These are phyloP conservation scores for Leptocoma aspasia DNA, from an alignment of 2,113 vertebrate species.

Conservation along the genomic window DNA sequence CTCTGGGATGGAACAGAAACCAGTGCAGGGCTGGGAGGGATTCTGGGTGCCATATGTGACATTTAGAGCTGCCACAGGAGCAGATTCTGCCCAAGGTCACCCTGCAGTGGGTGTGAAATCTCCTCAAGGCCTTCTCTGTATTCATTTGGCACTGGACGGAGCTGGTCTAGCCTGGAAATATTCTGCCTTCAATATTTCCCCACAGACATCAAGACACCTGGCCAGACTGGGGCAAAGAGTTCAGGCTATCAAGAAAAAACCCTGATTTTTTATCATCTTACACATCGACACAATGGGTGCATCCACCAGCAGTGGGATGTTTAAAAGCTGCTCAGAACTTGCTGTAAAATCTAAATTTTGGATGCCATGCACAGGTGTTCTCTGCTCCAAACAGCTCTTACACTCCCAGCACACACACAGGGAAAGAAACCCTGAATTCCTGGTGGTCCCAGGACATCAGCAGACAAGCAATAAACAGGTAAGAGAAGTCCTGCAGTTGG, in stretches of 20 bases:
- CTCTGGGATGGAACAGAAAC: background rate
- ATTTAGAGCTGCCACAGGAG: background rate
- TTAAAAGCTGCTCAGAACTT: background rate
- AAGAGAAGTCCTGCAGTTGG: background rate
- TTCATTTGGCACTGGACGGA: background rate
- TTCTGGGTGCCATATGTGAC: background rate
- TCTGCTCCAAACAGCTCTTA: background rate
- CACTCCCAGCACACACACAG: accelerated
- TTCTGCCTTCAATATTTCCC: background rate
- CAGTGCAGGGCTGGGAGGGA: background rate
- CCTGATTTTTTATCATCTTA: background rate
- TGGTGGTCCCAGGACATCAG: background rate
- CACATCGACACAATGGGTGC: background rate
- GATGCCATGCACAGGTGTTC: background rate
- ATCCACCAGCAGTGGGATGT: background rate
- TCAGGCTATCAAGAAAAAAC: background rate
- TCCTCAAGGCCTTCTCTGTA: background rate
- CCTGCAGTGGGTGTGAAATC: background rate
- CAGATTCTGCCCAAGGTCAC: background rate
- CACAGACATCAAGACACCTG: background rate
- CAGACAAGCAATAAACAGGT: background rate
- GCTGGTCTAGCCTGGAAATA: background rate
- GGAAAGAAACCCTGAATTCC: background rate
- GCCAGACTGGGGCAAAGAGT: background rate
- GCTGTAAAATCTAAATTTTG: background rate